Evolutionary conservation across 1,140 invertebrate genomes (phyloP).

Genomic region (Drosophila willistoni): DNA sequence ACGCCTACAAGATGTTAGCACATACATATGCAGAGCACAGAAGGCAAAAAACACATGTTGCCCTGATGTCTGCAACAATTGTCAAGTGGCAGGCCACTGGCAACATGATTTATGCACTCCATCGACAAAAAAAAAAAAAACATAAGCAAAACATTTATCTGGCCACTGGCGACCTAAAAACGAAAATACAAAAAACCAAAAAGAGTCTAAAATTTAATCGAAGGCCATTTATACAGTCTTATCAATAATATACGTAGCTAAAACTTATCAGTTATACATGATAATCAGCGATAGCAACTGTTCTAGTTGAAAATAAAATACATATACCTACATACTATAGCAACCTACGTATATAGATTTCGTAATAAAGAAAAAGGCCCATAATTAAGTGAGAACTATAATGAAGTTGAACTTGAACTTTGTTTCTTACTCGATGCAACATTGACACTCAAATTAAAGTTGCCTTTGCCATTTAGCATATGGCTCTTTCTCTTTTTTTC

Average conservation of each 20-base stretch:
- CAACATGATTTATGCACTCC: slow-evolving; percentile 50
- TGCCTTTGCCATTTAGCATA: slow-evolving; percentile 24
- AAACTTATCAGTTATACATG: slow-evolving; percentile 50
- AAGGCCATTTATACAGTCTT: slow-evolving; percentile 15
- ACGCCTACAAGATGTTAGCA: slow-evolving; percentile 27
- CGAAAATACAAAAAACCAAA: slow-evolving; percentile 9
- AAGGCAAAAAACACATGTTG: slow-evolving; percentile 33
- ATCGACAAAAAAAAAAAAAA: slow-evolving; percentile 26
- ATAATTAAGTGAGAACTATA: not conserved
- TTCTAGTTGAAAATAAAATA: slow-evolving; percentile 13
- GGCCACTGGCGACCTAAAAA: slow-evolving; percentile 40
- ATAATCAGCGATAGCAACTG: slow-evolving; percentile 42
- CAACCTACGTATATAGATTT: not conserved
- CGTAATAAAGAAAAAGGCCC: not conserved
- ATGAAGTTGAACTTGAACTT: slow-evolving; percentile 58
- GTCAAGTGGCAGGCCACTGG: slow-evolving; percentile 40
- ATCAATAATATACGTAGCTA: slow-evolving; percentile 41
- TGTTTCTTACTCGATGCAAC: slow-evolving; percentile 31
- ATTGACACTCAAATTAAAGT: slow-evolving; percentile 58
- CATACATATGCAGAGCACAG: slow-evolving; percentile 3
- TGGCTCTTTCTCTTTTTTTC: slow-evolving; percentile 5
- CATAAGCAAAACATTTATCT: slow-evolving; percentile 1
- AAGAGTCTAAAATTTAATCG: not conserved
- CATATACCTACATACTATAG: not conserved
- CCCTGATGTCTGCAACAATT: slow-evolving; percentile 52